These are phyloP conservation scores for Chiloscyllium punctatum DNA, from an alignment of 2,797 vertebrate genomes.

Conservation along the genomic window DNA sequence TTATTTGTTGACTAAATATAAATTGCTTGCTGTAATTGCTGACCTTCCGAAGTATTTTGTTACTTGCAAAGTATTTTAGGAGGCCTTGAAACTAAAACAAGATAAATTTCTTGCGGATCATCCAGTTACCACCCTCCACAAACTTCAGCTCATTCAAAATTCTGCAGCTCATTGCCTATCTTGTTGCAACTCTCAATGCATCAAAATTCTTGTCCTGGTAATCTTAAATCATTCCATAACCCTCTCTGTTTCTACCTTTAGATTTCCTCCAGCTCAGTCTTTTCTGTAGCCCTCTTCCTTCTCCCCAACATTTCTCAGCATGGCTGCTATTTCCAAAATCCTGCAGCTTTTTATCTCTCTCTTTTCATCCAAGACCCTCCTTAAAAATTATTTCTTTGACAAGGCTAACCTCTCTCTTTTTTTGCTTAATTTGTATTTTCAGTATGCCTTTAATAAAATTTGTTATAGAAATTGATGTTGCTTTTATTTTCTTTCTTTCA, in stretches of 20 bases:
- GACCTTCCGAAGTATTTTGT: neutral
- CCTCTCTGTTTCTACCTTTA: neutral
- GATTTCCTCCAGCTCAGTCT: neutral
- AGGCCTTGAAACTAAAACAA: neutral
- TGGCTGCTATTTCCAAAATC: neutral
- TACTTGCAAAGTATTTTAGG: neutral
- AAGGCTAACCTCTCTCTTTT: neutral
- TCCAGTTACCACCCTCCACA: neutral
- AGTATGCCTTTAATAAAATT: neutral
- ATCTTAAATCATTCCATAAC: neutral
- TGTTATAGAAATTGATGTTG: neutral
- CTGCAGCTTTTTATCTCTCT: neutral
- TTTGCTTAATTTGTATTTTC: neutral
- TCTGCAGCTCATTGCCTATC: neutral
- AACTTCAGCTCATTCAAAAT: neutral
- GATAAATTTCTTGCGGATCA: neutral
- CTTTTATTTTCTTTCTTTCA: neutral
- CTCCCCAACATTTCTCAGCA: neutral
- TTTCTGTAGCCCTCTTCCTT: neutral
- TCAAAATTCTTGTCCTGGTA: neutral
- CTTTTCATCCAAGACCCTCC: neutral
- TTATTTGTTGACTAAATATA: neutral
- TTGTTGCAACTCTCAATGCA: neutral
- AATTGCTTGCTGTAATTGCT: neutral
- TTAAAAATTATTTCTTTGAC: neutral